A percentile compares a stretch with the other conserved stretches of the same genome.
Evolutionary conservation across 2,888 invertebrate species (phyloP).

Genomic region (Dromius quadrimaculatus): DNA sequence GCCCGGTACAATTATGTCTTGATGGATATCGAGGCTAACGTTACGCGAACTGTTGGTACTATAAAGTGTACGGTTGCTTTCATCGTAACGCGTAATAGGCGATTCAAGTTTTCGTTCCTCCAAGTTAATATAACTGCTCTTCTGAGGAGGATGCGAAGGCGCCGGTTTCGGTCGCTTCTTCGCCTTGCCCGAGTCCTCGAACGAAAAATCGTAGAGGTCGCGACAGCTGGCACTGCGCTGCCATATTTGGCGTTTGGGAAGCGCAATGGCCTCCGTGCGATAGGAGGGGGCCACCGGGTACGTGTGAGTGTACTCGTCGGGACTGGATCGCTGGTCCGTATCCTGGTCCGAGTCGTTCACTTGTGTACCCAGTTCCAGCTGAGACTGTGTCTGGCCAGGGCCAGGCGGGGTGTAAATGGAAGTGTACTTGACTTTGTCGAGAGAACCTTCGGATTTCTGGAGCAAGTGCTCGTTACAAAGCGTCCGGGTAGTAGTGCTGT

Average conservation of each 20-base stretch:
- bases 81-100: conserved; percentile 80
- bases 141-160: conserved; percentile 62
- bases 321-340: conserved; percentile 55
- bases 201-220: conserved; percentile 83
- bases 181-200: conserved; percentile 77
- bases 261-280: conserved; percentile 59
- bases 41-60: conserved; percentile 74
- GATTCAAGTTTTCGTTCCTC: conserved; percentile 72
- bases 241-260: conserved; percentile 72
- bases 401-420: conserved; percentile 59
- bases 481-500: conserved; percentile 67
- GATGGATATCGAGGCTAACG: conserved; percentile 75
- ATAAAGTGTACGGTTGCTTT: conserved; percentile 74
- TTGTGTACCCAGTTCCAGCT: conserved; percentile 63
- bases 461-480: conserved; percentile 69
- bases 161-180: conserved; percentile 71
- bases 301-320: conserved; percentile 60
- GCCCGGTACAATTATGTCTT: conserved; percentile 74
- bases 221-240: conserved; percentile 86
- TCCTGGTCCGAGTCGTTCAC: conserved; percentile 56
- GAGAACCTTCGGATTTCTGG: conserved; percentile 69
- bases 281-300: conserved; percentile 52
- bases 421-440: conserved; percentile 66
- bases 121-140: conserved; percentile 62
- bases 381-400: conserved; percentile 66